Base-by-base conservation (phyloP, 1,140 invertebrate species). In the Littorina saxatilis region DNA sequence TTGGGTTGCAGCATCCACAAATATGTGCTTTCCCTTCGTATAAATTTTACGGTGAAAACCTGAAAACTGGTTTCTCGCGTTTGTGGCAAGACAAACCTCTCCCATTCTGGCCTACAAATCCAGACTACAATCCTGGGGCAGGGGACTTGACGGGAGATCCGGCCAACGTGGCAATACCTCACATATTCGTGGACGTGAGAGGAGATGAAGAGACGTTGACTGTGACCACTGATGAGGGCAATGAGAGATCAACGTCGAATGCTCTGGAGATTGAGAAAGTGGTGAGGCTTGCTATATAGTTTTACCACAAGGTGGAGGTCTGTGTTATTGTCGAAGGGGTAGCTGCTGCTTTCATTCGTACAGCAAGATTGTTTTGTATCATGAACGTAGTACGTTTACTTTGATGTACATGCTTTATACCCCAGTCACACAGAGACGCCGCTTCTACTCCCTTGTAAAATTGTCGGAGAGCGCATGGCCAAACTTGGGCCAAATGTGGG, bases 11-110 rank as follows among this genome's bases (percentile, higher is more conserved):
- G 89, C 75, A 90, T 82, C 86, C 86, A 79, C 37, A 79, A 32
- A 86, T 90, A 47, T 88, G 88, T 55, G 55, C 82, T 35, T 90
- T 90, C 77, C 88, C 88, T 17, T 90, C 89, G 11, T 58, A 74
- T 13, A 70, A 87, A 27, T 90, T 90, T 80, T 90, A 90, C 66
- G 72, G 85, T 1, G 70, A 68, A 11, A 84, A 80, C 66, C 75
- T 90, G 32, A 50, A 80, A 43, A 88, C 86, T 2, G 77, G 39
- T 15, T n/a, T 52, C 35, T 81, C 78, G 5, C 20, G 7, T 2
- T 52, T n/a, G 0, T 83, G 84, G 79, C 27, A 32, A 39, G 32
- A 39, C 13, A 20, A 83, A 9, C 35, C 20, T 32, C 78, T 79
- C 5, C 55, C 84, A n/a, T 27, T 52, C 15, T 81, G 87, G 15